phyloP scores from a whole-genome alignment of 2,888 invertebrate species.

The Punctoribates punctum region DNA sequence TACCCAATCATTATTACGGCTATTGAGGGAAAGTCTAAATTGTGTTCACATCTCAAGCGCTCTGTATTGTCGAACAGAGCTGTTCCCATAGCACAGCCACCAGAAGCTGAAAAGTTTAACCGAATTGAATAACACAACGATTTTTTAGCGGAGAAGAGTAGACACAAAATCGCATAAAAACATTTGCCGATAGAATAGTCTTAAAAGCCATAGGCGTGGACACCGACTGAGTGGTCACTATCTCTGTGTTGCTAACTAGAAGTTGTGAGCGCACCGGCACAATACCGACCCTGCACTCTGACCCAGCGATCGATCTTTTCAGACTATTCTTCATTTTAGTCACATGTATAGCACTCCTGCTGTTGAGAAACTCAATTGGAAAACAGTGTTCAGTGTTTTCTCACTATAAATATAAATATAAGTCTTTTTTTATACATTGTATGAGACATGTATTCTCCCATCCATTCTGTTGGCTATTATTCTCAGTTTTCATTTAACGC shows the following conservation, averaged over 20 bases:
- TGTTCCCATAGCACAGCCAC: background rate
- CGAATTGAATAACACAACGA: slow-evolving; percentile 17
- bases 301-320: slow-evolving; percentile 4
- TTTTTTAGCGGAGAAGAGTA: background rate
- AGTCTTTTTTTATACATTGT: background rate
- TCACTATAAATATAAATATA: slow-evolving; percentile 12
- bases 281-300: slow-evolving; percentile 12
- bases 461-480: background rate
- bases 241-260: background rate
- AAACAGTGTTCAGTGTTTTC: background rate
- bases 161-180: background rate
- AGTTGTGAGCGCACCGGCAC: background rate
- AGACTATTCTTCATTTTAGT: slow-evolving; percentile 26
- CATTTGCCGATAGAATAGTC: background rate
- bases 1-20: slow-evolving; percentile 31
- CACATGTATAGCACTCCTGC: slow-evolving; percentile 24
- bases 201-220: background rate
- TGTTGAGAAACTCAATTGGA: slow-evolving; percentile 25
- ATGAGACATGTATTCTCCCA: background rate
- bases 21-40: background rate
- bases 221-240: slow-evolving; percentile 27
- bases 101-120: slow-evolving; percentile 33
- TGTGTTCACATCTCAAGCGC: background rate
- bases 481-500: background rate
- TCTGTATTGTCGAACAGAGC: background rate